A percentile compares a stretch with the other conserved stretches of the same genome.
These are phyloP conservation scores for Psix sp. DNA, from an alignment of 1,140 invertebrate species.

Conservation along the genomic window DNA sequence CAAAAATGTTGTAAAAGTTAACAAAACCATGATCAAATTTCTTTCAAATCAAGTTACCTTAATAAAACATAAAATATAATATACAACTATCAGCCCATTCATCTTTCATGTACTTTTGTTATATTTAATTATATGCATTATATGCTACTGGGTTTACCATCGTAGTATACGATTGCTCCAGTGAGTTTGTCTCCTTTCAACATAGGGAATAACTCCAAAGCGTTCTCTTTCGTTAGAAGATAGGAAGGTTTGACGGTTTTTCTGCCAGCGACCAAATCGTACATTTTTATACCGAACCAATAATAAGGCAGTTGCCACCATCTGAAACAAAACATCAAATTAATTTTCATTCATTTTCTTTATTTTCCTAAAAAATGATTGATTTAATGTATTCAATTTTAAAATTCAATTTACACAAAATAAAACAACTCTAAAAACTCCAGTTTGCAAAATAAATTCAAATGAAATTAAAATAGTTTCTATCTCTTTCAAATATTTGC, in stretches of 20 bases:
- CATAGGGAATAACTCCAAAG: constrained; percentile 99
- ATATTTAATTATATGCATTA: no score
- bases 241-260: constrained; percentile 97
- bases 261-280: constrained; percentile 97
- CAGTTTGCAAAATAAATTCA: no score
- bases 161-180: constrained; percentile 99
- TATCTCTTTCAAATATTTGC: constrained; percentile 2
- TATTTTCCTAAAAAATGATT: no score
- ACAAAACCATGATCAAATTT: no score
- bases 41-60: no score
- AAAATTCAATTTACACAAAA: no score
- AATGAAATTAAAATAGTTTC: no score
- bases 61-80: no score
- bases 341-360: constrained; percentile 2
- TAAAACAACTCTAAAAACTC: no score
- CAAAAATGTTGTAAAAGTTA: no score
- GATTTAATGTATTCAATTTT: no score
- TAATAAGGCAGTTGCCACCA: constrained; percentile 99
- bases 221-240: constrained; percentile 93
- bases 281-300: constrained; percentile 99
- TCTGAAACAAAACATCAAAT: constrained; percentile 78
- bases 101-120: neutral
- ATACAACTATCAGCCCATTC: no score
- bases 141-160: constrained; percentile 83
- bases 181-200: constrained; percentile 93